These are phyloP conservation scores for Cheiracanthium punctorium DNA, from an alignment of 2,888 invertebrate genomes.

Conservation along the genomic window DNA sequence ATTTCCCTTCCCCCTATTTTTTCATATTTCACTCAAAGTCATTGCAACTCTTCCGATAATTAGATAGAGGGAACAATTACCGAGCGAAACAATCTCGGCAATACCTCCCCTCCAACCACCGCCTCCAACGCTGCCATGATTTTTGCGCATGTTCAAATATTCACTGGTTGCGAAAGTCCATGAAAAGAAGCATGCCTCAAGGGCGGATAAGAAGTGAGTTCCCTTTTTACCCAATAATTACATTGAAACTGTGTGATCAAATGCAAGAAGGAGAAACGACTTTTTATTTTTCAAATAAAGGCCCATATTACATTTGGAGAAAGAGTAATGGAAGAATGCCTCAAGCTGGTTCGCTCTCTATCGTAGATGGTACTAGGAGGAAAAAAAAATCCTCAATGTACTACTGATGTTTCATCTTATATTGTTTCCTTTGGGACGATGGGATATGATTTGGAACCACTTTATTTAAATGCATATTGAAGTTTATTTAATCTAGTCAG, in stretches of 20 bases:
- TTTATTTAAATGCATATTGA: not conserved
- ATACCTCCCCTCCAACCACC: not conserved
- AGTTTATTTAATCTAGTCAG: slow-evolving; percentile 1
- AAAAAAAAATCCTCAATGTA: not conserved
- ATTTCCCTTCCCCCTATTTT: slow-evolving; percentile 1
- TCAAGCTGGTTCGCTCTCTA: not conserved
- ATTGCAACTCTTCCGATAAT: slow-evolving; percentile 38
- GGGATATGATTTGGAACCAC: not conserved
- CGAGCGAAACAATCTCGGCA: slow-evolving; percentile 35
- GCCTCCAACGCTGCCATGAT: not conserved
- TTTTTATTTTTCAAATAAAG: slow-evolving; percentile 34
- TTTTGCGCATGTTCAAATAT: not conserved
- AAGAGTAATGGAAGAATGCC: slow-evolving; percentile 11
- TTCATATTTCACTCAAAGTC: slow-evolving; percentile 23
- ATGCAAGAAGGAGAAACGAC: slow-evolving; percentile 21
- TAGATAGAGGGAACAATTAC: slow-evolving; percentile 58
- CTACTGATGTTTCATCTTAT: not conserved
- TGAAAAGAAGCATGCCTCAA: slow-evolving; percentile 28
- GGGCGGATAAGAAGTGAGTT: slow-evolving; percentile 59
- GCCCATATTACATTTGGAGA: slow-evolving; percentile 16
- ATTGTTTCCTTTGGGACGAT: not conserved
- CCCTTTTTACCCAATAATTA: slow-evolving; percentile 66
- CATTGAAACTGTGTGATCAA: slow-evolving; percentile 48
- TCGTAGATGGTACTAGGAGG: not conserved
- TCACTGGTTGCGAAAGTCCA: not conserved